phyloP scores from a whole-genome alignment of 2,888 invertebrate genomes.

The Trissoscelio sp. region DNA sequence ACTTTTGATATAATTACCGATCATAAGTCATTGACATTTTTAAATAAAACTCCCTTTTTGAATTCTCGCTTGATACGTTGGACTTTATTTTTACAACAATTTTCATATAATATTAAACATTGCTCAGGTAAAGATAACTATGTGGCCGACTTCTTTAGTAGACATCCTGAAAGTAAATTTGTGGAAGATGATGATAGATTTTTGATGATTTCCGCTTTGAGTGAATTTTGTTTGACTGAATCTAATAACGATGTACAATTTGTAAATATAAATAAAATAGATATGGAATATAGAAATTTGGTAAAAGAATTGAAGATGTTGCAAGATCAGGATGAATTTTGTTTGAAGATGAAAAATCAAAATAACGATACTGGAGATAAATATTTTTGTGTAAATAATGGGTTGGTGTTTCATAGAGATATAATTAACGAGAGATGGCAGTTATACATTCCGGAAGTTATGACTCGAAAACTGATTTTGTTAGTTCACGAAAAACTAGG shows the following conservation, averaged over 20 bases:
- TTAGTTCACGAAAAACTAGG: conserved; percentile 45
- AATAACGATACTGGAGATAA: neutral
- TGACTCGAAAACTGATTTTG: conserved; percentile 29
- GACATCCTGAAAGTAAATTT: conserved; percentile 39
- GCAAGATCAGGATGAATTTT: conserved; percentile 6
- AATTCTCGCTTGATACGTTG: conserved; percentile 9
- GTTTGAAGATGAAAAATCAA: conserved; percentile 4
- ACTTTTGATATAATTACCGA: conserved; percentile 14
- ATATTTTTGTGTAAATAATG: conserved; percentile 3
- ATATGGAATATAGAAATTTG: conserved; percentile 9
- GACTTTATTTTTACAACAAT: conserved; percentile 35
- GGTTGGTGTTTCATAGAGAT: neutral
- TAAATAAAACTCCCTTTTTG: conserved; percentile 16
- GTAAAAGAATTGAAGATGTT: conserved; percentile 2
- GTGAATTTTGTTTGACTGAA: neutral
- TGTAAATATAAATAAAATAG: conserved; percentile 10
- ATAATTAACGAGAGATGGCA: conserved; percentile 14
- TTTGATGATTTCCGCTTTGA: neutral
- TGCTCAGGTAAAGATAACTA: conserved; percentile 49
- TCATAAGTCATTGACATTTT: conserved; percentile 16
- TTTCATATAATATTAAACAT: conserved; percentile 20
- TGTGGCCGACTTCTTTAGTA: conserved; percentile 49
- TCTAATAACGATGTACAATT: neutral
- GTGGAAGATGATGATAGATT: neutral
- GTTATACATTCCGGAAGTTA: conserved; percentile 30